These are phyloP conservation scores for Hippocampus zosterae DNA, from an alignment of 2,113 vertebrate genomes.

Conservation along the genomic window DNA sequence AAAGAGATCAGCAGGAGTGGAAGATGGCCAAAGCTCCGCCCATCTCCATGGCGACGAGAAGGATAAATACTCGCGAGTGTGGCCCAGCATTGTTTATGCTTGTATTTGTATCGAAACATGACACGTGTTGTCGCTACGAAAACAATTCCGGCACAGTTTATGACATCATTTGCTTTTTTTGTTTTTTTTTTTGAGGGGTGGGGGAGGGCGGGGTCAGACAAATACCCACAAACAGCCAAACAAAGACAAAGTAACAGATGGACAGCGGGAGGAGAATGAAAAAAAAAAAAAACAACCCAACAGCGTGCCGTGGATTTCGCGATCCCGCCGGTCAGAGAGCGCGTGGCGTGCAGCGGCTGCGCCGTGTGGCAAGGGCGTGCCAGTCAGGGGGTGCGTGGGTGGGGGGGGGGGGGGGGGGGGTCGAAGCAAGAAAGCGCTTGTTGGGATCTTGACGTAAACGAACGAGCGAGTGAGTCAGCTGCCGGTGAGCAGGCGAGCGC, in stretches of 20 bases:
- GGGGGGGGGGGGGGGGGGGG: slow-evolving; percentile 35
- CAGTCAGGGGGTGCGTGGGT: background rate
- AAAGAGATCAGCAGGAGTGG: background rate
- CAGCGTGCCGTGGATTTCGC: slow-evolving; percentile 17
- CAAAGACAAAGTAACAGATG: slow-evolving; percentile 44
- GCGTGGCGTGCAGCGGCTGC: background rate
- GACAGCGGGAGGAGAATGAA: slow-evolving; percentile 27
- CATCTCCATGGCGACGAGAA: slow-evolving; percentile 20
- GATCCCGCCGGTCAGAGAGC: background rate
- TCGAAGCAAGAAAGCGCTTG: slow-evolving; percentile 44
- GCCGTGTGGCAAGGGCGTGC: slow-evolving; percentile 20
- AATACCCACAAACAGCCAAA: slow-evolving; percentile 46
- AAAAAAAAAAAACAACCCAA: slow-evolving; percentile 21
- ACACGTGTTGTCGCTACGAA: background rate
- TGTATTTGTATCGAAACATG: background rate
- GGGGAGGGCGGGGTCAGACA: slow-evolving; percentile 10
- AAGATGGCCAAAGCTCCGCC: slow-evolving; percentile 7
- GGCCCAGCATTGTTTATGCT: background rate
- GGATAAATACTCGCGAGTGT: slow-evolving; percentile 30
- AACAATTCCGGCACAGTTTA: too few species aligned
- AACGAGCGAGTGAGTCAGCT: slow-evolving; percentile 57
- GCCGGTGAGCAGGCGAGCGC: slow-evolving; percentile 39
- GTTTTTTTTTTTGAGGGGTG: background rate
- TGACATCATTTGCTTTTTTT: background rate
- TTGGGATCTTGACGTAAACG: slow-evolving; percentile 51